These are phyloP conservation scores for Macrobrachium nipponense DNA, from an alignment of 1,140 invertebrate genomes.

Conservation along the genomic window DNA sequence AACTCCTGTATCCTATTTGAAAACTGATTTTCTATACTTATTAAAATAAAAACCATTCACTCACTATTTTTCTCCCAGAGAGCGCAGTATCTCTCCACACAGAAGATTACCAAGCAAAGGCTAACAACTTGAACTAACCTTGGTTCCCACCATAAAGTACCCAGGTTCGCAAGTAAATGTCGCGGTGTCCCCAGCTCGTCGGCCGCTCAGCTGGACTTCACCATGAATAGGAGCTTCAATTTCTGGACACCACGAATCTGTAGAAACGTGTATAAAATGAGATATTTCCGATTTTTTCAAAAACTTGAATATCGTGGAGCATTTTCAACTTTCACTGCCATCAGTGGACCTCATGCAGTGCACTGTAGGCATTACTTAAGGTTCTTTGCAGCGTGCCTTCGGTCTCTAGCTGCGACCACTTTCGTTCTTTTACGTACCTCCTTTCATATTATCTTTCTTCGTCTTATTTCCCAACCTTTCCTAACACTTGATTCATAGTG, in stretches of 20 bases:
- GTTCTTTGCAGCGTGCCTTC: no score
- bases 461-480: no score
- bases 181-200: slow-evolving; percentile 80
- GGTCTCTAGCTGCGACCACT: no score
- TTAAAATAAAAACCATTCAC: no score
- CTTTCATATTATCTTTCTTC: no score
- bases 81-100: neutral
- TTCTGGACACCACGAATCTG: slow-evolving; percentile 86
- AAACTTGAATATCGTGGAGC: neutral
- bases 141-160: slow-evolving; percentile 85
- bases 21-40: no score
- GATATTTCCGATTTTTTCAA: neutral
- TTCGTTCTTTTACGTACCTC: no score
- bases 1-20: no score
- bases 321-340: neutral
- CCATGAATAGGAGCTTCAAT: slow-evolving; percentile 81
- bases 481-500: no score
- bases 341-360: no score
- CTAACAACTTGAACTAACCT: slow-evolving; percentile 71
- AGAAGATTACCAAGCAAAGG: neutral
- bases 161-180: slow-evolving; percentile 85
- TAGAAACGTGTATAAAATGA: slow-evolving; percentile 53
- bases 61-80: neutral
- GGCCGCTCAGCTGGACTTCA: slow-evolving; percentile 77
- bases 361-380: no score